These are phyloP conservation scores for Allacma fusca DNA, from an alignment of 2,888 invertebrate species.

Conservation along the genomic window DNA sequence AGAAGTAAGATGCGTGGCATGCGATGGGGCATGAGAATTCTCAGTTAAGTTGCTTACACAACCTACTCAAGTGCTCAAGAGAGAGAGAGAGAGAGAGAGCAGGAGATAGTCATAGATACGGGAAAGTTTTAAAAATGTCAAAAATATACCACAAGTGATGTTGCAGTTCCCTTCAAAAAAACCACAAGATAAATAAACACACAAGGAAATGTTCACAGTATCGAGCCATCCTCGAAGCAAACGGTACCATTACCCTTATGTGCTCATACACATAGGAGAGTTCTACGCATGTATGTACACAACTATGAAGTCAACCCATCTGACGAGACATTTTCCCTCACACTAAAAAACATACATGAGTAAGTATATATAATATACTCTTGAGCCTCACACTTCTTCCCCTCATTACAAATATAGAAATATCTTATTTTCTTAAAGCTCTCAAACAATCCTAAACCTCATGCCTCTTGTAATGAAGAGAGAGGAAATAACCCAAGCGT, in stretches of 20 bases:
- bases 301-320: not conserved
- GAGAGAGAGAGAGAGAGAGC: no score
- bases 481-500: no score
- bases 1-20: no score
- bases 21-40: no score
- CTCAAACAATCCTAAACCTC: not conserved
- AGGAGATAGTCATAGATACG: conserved; percentile 14
- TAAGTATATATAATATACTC: not conserved
- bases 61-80: no score
- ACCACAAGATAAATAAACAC: conserved; percentile 58
- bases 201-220: conserved; percentile 41
- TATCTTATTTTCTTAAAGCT: not conserved
- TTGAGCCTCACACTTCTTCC: not conserved
- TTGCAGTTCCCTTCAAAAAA: conserved; percentile 49
- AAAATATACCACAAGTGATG: conserved; percentile 46
- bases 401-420: conserved; percentile 12
- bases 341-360: not conserved
- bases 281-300: no score
- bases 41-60: no score
- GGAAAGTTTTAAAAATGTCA: conserved; percentile 42
- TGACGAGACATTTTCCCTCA: conserved; percentile 5
- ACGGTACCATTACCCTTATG: not conserved
- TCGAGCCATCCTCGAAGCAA: conserved; percentile 16
- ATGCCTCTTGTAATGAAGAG: no score
- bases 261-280: no score